These are phyloP conservation scores for Cariama cristata DNA, from an alignment of 2,113 vertebrate species.

Conservation along the genomic window DNA sequence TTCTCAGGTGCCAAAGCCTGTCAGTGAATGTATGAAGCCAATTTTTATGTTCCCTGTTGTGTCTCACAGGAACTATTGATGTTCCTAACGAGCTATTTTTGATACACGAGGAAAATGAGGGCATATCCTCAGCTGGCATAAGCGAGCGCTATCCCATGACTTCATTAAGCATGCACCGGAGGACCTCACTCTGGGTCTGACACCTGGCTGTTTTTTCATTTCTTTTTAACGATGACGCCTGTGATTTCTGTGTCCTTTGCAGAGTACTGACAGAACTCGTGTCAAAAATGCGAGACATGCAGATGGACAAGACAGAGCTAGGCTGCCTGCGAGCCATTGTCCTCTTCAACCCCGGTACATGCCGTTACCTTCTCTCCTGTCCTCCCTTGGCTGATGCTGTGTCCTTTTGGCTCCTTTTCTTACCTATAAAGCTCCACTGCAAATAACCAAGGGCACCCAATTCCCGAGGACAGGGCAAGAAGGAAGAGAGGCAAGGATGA, in stretches of 20 bases:
- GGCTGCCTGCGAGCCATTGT: constrained; percentile 97
- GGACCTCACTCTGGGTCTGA: neutral
- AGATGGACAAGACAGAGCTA: constrained; percentile 99
- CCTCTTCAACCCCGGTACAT: constrained; percentile 94
- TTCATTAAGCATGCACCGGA: neutral
- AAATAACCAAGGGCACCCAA: neutral
- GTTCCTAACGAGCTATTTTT: constrained; percentile 32
- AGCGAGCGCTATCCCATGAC: neutral
- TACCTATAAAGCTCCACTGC: neutral
- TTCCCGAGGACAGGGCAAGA: neutral
- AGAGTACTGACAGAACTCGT: constrained; percentile 98
- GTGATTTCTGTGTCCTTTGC: neutral
- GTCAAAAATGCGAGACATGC: constrained; percentile 99
- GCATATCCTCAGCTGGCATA: neutral
- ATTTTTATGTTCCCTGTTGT: neutral
- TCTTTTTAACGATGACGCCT: neutral
- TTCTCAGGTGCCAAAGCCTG: neutral
- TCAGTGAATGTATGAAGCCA: neutral
- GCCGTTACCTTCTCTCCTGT: neutral
- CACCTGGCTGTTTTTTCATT: neutral
- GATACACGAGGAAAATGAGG: constrained; percentile 12
- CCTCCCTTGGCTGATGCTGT: neutral
- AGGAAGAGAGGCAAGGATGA: neutral
- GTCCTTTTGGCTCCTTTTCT: neutral
- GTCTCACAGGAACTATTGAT: constrained; percentile 36